Evolutionary conservation across 2,888 invertebrate genomes (phyloP).

Genomic region (Leucophenga maculata): DNA sequence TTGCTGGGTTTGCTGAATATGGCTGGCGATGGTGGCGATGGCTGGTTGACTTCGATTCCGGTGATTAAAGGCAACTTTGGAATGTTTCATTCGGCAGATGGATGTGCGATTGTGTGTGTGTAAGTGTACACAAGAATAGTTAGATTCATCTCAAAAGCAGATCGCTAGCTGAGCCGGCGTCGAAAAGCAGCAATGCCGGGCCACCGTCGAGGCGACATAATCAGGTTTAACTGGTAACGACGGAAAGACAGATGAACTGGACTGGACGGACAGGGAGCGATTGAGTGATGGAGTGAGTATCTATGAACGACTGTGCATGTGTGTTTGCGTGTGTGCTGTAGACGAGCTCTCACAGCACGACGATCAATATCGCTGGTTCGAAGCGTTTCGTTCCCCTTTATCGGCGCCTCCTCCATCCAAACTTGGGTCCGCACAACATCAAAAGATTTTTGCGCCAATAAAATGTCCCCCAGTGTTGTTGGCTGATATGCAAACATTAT

Average conservation of each 20-base stretch:
- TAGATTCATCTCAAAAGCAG: constrained; percentile 36
- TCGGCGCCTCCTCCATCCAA: background rate
- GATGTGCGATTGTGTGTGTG: constrained; percentile 22
- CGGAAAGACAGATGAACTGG: background rate
- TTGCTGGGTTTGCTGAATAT: background rate
- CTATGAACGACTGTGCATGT: background rate
- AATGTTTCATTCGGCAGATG: constrained; percentile 46
- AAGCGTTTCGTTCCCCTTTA: background rate
- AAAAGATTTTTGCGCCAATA: constrained; percentile 63
- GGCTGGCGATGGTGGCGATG: background rate
- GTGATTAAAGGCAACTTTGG: constrained; percentile 47
- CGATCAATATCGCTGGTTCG: background rate
- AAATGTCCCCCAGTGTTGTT: constrained; percentile 56
- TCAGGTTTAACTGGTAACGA: constrained; percentile 58
- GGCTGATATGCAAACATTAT: constrained; percentile 64
- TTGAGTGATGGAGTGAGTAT: background rate
- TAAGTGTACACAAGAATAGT: constrained; percentile 49
- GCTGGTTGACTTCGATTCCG: constrained; percentile 23
- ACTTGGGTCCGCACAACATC: constrained; percentile 47
- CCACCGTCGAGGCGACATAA: constrained; percentile 41
- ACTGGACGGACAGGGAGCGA: constrained; percentile 23
- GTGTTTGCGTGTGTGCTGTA: background rate
- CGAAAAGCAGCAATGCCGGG: constrained; percentile 10
- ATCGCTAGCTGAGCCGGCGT: background rate
- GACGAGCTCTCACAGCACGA: background rate